These are phyloP conservation scores for Bursaphelenchus okinawaensis DNA, from an alignment of 2,888 invertebrate species.

Conservation along the genomic window DNA sequence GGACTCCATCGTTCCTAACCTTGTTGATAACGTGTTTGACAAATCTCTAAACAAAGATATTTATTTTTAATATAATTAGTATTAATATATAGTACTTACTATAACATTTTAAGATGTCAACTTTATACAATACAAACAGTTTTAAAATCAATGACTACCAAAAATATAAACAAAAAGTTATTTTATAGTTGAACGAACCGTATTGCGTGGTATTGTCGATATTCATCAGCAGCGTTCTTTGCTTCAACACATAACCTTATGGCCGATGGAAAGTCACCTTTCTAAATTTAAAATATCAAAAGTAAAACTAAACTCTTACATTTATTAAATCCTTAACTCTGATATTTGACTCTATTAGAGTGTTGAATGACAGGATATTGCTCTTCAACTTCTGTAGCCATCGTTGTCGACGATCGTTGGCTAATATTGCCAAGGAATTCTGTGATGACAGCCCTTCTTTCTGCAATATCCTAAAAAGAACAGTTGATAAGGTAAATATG, in stretches of 20 bases:
- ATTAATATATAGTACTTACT: too few species aligned
- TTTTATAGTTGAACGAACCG: too few species aligned
- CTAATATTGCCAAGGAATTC: slow-evolving; percentile 71
- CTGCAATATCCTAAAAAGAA: slow-evolving; percentile 10
- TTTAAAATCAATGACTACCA: too few species aligned
- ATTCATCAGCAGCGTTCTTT: slow-evolving; percentile 32
- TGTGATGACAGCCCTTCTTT: background rate
- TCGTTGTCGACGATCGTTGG: slow-evolving; percentile 82
- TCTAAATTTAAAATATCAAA: slow-evolving; percentile 20
- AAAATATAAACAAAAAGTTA: slow-evolving; percentile 17
- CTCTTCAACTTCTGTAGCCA: slow-evolving; percentile 74
- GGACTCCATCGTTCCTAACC: slow-evolving; percentile 23
- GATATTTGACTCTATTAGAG: slow-evolving; percentile 61
- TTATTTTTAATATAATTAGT: too few species aligned
- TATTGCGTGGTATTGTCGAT: slow-evolving; percentile 35
- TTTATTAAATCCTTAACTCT: slow-evolving; percentile 40
- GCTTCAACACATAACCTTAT: slow-evolving; percentile 43
- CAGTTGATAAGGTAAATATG: too few species aligned
- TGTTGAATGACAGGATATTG: slow-evolving; percentile 74
- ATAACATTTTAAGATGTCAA: too few species aligned
- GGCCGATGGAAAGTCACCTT: slow-evolving; percentile 45
- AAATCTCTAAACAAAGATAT: slow-evolving; percentile 16
- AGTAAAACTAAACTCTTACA: slow-evolving; percentile 17
- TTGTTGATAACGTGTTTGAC: slow-evolving; percentile 10
- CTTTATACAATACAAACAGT: too few species aligned